Base-by-base conservation (phyloP, 2,797 vertebrate genomes). In the Ciconia nigra region DNA sequence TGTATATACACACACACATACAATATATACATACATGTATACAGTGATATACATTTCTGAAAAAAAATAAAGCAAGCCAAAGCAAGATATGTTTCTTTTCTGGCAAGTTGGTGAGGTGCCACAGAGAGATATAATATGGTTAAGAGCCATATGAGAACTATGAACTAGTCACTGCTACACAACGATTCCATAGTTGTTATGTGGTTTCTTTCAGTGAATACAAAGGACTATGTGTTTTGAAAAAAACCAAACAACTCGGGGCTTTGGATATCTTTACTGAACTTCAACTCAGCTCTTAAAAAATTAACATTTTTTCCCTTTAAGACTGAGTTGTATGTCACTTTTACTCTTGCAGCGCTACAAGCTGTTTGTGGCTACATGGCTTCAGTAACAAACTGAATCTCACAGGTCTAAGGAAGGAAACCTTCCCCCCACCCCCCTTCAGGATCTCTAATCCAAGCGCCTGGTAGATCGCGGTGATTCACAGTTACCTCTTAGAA, bases 391-490 rank as follows among this genome's bases (percentile, higher is more conserved):
- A 21, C 39, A n/a, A 54, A 6, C 24, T 5, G 29, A 44, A 18
- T 24, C 65, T n/a, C 37, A 5, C 14, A 3, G 46, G 15, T 24
- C 25, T 46, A 22, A 63, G 55, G 44, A 35, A 20, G 63, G 39
- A 65, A 54, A 31, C 9, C 24, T 37, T 7, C 14, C 31, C 9
- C 20, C 28, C n/a, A 5, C 9, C 11, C 2, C 33, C 1, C 20
- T 19, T 39, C 35, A 42, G 52, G n/a, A 7, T 5, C 14, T 17
- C 55, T 28, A 10, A 49, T 44, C n/a, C 49, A 41, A 49, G 61
- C 3, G 1, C 10, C 54, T 20, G 51, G 31, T 11, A 13, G 41
- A 20, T 18, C 10, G 2, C 1, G 1, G 13, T 12, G 46, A 44
- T 44, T 55, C 73, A 42, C 31, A 15, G 80, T 25, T 39, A 13